Evolutionary conservation across 2,113 vertebrate species (phyloP), one percentile per base, ranked within the genome.

Genomic region (Nicator chloris): DNA sequence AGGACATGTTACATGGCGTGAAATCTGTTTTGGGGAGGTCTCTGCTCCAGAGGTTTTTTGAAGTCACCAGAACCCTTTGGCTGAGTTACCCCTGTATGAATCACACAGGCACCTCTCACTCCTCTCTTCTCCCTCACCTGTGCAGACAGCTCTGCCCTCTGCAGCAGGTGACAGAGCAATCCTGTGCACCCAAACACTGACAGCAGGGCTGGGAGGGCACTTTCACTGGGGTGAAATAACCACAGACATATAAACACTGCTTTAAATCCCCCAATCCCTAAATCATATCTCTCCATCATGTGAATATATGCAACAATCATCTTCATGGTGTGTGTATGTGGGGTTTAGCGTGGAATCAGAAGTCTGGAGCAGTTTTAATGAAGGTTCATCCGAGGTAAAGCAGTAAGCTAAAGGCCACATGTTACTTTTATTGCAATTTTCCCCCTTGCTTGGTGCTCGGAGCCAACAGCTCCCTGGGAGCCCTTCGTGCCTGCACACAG

Each of bases 361-460:
- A 73, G 71, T 73, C 93, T 95, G 50, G 54, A 85, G 82, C 60
- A 65, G 72, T 65, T 93, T 68, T 90, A 82, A 57, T 1, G 15
- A 51, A 88, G 93, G 95, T 97, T 96, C 96, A 96, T 30, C 66
- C 1, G 23, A 96, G 96, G 95, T 96, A 89, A 97, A 78, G 82
- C 94, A 78, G 54, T 80, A 86, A 96, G 92, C 82, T 92, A 78
- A 96, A 97, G 89, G 93, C 95, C 94, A 96, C 94, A 85, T 96
- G 95, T 93, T 97, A 90, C 72, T 96, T 95, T 96, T 94, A 96
- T 60, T 88, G 88, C 83, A 49, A 21, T 81, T 96, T 96, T 44
- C 75, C 90, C 91, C 69, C 51, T 86, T 88, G 83, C 83, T 83
- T 88, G 72, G 65, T 4, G 7, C 77, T 44, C 2, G 0, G 79